Conservation (phyloP, 2,113 vertebrate species). For the Emydocephalus ijimae region DNA sequence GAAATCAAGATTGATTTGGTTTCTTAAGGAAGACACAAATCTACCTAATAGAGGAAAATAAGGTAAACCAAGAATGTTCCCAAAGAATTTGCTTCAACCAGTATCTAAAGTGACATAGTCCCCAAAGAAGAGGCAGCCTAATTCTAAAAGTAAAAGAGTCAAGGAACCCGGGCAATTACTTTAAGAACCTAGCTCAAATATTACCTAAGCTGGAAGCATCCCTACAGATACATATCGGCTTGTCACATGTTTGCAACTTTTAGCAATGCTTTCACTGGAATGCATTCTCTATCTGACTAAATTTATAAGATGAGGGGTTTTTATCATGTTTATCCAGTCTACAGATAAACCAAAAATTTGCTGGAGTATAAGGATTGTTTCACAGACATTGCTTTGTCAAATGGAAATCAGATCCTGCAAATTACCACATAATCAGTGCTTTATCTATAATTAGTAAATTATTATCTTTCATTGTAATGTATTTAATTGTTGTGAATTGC, state of each 20-base stretch:
- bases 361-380: background rate
- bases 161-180: background rate
- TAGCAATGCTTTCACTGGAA: background rate
- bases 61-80: background rate
- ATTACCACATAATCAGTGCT: background rate
- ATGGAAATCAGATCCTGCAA: background rate
- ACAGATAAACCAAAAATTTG: background rate
- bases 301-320: background rate
- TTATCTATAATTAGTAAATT: background rate
- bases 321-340: background rate
- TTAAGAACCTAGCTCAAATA: background rate
- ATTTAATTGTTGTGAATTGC: background rate
- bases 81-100: background rate
- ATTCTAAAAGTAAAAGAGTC: background rate
- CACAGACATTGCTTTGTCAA: background rate
- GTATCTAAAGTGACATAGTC: background rate
- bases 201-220: background rate
- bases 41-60: background rate
- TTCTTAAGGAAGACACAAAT: background rate
- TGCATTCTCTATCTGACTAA: background rate
- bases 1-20: background rate
- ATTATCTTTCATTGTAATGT: background rate
- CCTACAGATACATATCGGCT: background rate
- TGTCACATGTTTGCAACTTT: background rate
- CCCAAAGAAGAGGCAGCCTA: background rate